These are phyloP conservation scores for Orius insidiosus DNA, from an alignment of 1,140 invertebrate species.

Conservation along the genomic window DNA sequence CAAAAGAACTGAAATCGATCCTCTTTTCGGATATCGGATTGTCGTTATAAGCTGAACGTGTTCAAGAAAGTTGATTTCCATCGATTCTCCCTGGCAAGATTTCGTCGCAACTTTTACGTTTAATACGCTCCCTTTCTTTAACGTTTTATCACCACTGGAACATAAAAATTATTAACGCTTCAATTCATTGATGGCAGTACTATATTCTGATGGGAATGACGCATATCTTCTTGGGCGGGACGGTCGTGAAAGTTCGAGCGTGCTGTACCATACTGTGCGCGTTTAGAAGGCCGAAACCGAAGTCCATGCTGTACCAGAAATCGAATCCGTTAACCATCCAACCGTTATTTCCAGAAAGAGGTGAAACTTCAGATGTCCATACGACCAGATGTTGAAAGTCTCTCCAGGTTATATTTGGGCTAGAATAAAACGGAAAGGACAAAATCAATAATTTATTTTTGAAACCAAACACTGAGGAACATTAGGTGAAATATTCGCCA, in stretches of 20 bases:
- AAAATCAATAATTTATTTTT: slow-evolving; percentile 4
- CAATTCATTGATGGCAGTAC: slow-evolving; percentile 1
- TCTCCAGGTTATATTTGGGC: slow-evolving; percentile 69
- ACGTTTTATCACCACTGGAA: slow-evolving; percentile 21
- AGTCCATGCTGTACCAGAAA: slow-evolving; percentile 57
- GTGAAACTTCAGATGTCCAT: slow-evolving; percentile 57
- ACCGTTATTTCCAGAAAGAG: slow-evolving; percentile 44
- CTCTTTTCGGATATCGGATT: slow-evolving; percentile 48
- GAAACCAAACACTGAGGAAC: not conserved
- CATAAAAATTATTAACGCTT: slow-evolving; percentile 15
- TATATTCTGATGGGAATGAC: slow-evolving; percentile 20
- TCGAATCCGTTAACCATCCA: slow-evolving; percentile 52
- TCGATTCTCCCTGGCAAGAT: slow-evolving; percentile 25
- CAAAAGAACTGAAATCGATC: slow-evolving; percentile 50
- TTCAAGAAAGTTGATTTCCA: slow-evolving; percentile 54
- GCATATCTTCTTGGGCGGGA: slow-evolving; percentile 53
- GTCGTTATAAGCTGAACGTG: slow-evolving; percentile 59
- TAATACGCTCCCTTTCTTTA: slow-evolving; percentile 25
- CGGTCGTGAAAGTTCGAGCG: slow-evolving; percentile 58
- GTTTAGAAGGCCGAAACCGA: slow-evolving; percentile 86
- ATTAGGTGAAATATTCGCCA: no score
- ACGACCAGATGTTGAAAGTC: slow-evolving; percentile 79
- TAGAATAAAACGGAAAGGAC: slow-evolving; percentile 29
- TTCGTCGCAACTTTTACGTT: slow-evolving; percentile 28
- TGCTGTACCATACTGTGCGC: slow-evolving; percentile 55